Conservation (phyloP, 2,113 vertebrate species). For the Chloebia gouldiae region DNA sequence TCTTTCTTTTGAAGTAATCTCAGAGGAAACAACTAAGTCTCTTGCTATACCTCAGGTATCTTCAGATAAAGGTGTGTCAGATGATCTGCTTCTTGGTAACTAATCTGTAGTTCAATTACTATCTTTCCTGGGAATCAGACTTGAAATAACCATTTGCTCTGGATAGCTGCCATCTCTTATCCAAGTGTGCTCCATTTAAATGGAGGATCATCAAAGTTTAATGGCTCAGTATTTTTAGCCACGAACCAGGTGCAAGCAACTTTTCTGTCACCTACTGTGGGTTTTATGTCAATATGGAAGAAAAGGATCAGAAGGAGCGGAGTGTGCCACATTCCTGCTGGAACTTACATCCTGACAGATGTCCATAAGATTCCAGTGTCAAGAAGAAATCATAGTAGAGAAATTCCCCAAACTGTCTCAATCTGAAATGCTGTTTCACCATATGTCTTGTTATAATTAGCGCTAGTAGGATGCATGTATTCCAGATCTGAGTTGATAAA, state of each 20-base stretch:
- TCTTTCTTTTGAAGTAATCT: not conserved
- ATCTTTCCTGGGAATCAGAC: not conserved
- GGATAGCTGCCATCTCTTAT: constrained; percentile 14
- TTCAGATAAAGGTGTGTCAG: not conserved
- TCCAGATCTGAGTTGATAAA: constrained; percentile 53
- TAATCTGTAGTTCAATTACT: not conserved
- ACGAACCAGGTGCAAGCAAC: constrained; percentile 31
- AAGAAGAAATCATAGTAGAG: constrained; percentile 50
- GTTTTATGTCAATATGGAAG: constrained; percentile 43
- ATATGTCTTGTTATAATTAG: constrained; percentile 56
- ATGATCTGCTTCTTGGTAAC: not conserved
- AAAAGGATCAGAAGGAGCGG: constrained; percentile 5
- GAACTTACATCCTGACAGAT: constrained; percentile 48
- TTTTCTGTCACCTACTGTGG: constrained; percentile 47
- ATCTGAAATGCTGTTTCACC: constrained; percentile 50
- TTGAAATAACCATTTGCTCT: constrained; percentile 27
- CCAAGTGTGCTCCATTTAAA: not conserved
- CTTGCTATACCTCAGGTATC: not conserved
- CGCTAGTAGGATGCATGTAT: constrained; percentile 17
- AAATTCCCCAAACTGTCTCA: constrained; percentile 54
- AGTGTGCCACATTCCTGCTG: constrained; percentile 35
- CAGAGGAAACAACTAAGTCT: not conserved
- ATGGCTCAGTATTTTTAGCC: constrained; percentile 44
- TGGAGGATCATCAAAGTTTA: constrained; percentile 21
- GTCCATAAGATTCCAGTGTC: constrained; percentile 42